phyloP scores from a whole-genome alignment of 2,888 invertebrate species.

The Chaetogeoica ovagalla region DNA sequence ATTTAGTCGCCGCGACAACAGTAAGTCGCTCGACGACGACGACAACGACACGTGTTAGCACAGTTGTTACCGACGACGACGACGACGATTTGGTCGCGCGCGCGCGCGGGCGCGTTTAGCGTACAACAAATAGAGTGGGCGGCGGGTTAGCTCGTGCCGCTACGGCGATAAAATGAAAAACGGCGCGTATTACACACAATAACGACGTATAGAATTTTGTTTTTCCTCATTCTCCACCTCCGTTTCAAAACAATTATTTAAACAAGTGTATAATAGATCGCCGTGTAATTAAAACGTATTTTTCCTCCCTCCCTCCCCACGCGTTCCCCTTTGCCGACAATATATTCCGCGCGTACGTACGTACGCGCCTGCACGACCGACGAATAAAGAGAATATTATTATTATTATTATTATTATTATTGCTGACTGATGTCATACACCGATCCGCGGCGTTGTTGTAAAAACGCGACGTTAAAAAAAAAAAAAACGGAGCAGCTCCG shows the following conservation, averaged over 20 bases:
- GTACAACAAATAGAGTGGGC: too few species aligned
- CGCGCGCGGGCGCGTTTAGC: too few species aligned
- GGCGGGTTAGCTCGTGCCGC: background rate
- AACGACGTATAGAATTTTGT: background rate
- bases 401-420: too few species aligned
- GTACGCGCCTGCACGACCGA: background rate
- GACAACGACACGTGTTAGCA: conserved; percentile 44
- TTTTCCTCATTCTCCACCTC: background rate
- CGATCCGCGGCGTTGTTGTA: background rate
- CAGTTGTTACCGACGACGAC: conserved; percentile 22
- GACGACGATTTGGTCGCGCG: too few species aligned
- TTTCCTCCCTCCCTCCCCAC: background rate
- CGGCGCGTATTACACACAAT: background rate
- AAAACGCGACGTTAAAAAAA: background rate
- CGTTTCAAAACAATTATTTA: conserved; percentile 1
- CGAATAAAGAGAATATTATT: background rate
- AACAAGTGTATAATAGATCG: conserved; percentile 24
- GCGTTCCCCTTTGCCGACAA: too few species aligned
- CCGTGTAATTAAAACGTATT: conserved; percentile 40
- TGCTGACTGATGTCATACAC: too few species aligned
- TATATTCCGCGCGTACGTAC: background rate
- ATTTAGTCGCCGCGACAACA: conserved; percentile 29
- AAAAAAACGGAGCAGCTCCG: too few species aligned
- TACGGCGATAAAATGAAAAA: background rate
- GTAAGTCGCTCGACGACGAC: background rate